phyloP scores from a whole-genome alignment of 2,888 invertebrate genomes.

The Drosophila kanekoi region DNA sequence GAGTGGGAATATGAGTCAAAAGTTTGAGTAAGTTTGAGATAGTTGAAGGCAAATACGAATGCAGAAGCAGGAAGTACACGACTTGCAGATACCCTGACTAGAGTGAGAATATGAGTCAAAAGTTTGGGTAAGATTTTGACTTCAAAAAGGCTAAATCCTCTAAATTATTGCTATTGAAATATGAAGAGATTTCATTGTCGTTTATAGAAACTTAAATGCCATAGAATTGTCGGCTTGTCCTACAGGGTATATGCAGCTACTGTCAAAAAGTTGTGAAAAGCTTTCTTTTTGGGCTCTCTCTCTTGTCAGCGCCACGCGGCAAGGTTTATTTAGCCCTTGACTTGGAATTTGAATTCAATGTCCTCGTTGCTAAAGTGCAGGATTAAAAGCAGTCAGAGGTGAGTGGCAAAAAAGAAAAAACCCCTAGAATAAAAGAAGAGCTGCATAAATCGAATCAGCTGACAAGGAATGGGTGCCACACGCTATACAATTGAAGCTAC shows the following conservation, averaged over 20 bases:
- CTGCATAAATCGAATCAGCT: conserved; percentile 68
- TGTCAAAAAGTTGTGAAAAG: conserved; percentile 17
- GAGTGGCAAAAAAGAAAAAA: neutral
- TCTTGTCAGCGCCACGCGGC: conserved; percentile 39
- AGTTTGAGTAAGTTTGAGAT: too few relatives aligned
- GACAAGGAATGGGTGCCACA: conserved; percentile 24
- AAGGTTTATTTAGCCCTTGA: conserved; percentile 77
- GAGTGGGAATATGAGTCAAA: too few relatives aligned
- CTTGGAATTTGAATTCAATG: conserved; percentile 64
- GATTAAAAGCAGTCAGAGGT: conserved; percentile 47
- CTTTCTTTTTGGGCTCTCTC: neutral
- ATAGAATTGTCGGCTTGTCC: too few relatives aligned
- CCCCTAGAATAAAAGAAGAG: conserved; percentile 1
- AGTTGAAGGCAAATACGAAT: neutral
- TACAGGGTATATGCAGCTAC: conserved; percentile 19
- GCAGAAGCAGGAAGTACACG: neutral
- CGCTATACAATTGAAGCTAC: conserved; percentile 1
- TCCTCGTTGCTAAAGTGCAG: conserved; percentile 35
- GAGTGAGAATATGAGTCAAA: neutral
- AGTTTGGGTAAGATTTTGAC: too few relatives aligned
- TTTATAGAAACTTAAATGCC: too few relatives aligned
- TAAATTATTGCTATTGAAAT: too few relatives aligned
- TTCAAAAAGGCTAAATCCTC: too few relatives aligned
- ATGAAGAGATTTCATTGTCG: too few relatives aligned
- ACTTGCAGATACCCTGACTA: neutral